Base-by-base conservation (phyloP, 2,797 vertebrate genomes). In the Falco berigora region DNA sequence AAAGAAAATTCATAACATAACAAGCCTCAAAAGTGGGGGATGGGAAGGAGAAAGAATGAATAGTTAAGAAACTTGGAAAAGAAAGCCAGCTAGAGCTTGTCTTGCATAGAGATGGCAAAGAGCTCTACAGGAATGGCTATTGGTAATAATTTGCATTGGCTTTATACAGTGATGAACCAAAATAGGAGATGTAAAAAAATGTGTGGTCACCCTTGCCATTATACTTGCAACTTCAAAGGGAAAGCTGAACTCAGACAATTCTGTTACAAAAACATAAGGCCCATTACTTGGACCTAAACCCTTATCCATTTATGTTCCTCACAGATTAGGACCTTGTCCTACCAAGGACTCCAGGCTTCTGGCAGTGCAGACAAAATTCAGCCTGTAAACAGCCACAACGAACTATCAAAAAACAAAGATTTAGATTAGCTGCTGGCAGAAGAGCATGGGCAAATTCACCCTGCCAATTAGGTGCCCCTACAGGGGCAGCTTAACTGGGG, bases 1-100 rank as follows among this genome's bases (percentile, higher is more conserved):
- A 92, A 94, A 90, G 63, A 89, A 92, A 91, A 92, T 80, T 91
- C 61, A 46, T 87, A 85, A 79, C 15, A 42, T 67, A 82, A 59
- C n/a, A 79, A 93, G 28, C 49, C 64, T 87, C 36, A 71, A 14
- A 86, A 81, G 17, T 30, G 11, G 62, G 34, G 47, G 59, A 59
- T 68, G 34, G 42, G n/a, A 71, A 83, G 44, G 12, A 95, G 13
- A 4, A 76, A 86, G 42, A 86, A 46, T 28, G 2, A 67, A 20
- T 50, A 66, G 72, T 63, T 87, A 25, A 73, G 53, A 67, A 93
- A 75, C n/a, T 44, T 78, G 49, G 47, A 78, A 91, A 77, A 85
- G 34, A 58, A 78, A 91, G 32, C 9, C 49, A 87, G 32, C 10
- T 86, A 73, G 52, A 87, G 44, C 32, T 49, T 46, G 20, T 58